A percentile compares a stretch with the other conserved stretches of the same genome.
phyloP scores from a whole-genome alignment of 2,797 vertebrate genomes.

The Luscinia megarhynchos region DNA sequence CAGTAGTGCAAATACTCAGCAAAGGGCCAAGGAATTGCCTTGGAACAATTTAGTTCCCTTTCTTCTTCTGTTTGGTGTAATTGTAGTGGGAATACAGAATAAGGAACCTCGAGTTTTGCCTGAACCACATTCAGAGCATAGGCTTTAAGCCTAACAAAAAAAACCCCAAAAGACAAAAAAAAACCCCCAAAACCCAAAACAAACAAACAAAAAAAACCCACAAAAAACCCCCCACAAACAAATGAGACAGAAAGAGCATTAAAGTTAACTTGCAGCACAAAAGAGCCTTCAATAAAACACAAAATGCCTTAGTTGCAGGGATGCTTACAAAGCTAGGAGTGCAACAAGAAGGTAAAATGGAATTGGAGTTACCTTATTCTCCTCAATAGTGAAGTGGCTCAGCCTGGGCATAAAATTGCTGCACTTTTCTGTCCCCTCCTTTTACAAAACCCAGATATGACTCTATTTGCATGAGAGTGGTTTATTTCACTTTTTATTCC shows the following conservation, averaged over 20 bases:
- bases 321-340: background rate
- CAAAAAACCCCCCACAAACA: background rate
- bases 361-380: background rate
- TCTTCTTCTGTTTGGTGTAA: background rate
- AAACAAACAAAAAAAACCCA: background rate
- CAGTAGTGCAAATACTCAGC: background rate
- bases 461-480: background rate
- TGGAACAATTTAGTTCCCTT: background rate
- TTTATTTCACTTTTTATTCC: background rate
- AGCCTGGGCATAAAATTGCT: background rate
- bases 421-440: fast-evolving
- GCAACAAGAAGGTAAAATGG: background rate
- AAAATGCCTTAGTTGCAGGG: background rate
- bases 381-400: background rate
- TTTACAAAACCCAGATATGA: background rate
- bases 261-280: background rate
- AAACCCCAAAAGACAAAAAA: background rate
- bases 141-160: background rate
- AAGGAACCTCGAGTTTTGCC: background rate
- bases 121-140: background rate
- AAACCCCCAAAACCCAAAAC: too few species aligned
- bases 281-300: background rate
- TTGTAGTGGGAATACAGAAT: background rate
- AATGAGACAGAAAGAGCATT: background rate
- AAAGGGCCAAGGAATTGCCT: background rate